Conservation (phyloP, 37 sponge, comb jelly and placozoan species). For the Tethya wilhelma region DNA sequence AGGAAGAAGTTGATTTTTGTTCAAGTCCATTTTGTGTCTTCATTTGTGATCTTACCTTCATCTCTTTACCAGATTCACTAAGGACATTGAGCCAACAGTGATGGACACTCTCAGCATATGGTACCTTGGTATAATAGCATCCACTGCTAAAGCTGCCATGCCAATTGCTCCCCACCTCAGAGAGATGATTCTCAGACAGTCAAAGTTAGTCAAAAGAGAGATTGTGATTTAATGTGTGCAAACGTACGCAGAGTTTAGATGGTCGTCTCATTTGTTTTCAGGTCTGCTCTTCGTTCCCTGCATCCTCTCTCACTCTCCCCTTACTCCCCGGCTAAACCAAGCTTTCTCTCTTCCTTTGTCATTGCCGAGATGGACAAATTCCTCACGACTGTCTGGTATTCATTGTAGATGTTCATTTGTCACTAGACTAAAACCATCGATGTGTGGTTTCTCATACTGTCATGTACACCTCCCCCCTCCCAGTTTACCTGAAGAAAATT, state of each 20-base stretch:
- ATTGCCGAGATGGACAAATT: slow-evolving; percentile 70
- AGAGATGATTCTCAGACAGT: slow-evolving; percentile 63
- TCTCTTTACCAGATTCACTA: neutral
- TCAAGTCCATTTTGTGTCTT: neutral
- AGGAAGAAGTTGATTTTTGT: neutral
- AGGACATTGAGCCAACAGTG: slow-evolving; percentile 45
- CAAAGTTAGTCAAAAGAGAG: slow-evolving; percentile 61
- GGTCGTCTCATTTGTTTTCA: neutral
- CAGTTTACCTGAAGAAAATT: neutral
- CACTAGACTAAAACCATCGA: neutral
- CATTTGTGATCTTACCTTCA: neutral
- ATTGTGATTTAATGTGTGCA: no score
- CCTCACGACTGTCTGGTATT: slow-evolving; percentile 54
- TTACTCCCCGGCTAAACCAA: slow-evolving; percentile 55
- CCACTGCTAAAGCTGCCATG: slow-evolving; percentile 70
- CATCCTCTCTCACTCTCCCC: slow-evolving; percentile 78
- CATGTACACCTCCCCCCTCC: neutral
- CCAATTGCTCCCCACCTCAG: slow-evolving; percentile 71
- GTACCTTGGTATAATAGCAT: slow-evolving; percentile 64
- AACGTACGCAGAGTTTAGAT: neutral
- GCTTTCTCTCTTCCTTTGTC: slow-evolving; percentile 68
- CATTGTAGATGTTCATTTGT: neutral
- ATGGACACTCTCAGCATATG: slow-evolving; percentile 75
- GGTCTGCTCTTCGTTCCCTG: slow-evolving; percentile 46
- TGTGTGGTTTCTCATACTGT: neutral